Base-by-base conservation (phyloP, 2,113 vertebrate genomes). In the Vanacampus margaritifer region DNA sequence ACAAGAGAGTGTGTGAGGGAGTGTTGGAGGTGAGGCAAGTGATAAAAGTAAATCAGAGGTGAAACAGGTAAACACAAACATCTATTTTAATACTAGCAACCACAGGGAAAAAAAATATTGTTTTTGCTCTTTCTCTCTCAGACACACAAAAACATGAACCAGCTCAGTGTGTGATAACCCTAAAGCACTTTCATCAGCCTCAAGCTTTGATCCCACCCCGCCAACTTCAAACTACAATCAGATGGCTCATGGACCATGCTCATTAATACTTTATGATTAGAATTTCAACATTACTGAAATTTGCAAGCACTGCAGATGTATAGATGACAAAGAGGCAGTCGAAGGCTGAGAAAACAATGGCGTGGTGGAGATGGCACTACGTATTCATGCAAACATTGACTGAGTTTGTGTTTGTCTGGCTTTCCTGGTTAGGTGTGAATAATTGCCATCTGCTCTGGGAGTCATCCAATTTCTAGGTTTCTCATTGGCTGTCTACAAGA, bases 261-360 rank as follows among this genome's bases (percentile, higher is more conserved):
- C 65, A 75, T 82, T 65, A 86, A 81, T 80, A 67, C 78, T 84
- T 82, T 67, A 84, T 84, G 68, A 65, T 53, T 41, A 56, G 60
- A 72, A 85, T 81, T 41, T 71, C 50, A 79, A 79, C 19, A 46
- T 70, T 77, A 71, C 36, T 68, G 67, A 73, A 71, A 57, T 73
- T 71, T 64, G 59, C 53, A 67, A 75, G 75, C 60, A 41, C 36
- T 64, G 46, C 1, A 4, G 39, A 75, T 54, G 51, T 69, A 45
- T 65, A 35, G 23, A 46, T 2, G 37, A 72, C 14, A 17, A 63
- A 45, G 64, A 21, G 24, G 32, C 3, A n/a, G 45, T 28, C 8
- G 24, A 76, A 32, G 11, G 12, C n/a, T 23, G 28, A 17, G 17
- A 41, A 39, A 60, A 28, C 17, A 8, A 16, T 14, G 56, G 21